A percentile compares a stretch with the other conserved stretches of the same genome.
phyloP scores from a whole-genome alignment of 2,113 vertebrate genomes.

The Camarhynchus parvulus region DNA sequence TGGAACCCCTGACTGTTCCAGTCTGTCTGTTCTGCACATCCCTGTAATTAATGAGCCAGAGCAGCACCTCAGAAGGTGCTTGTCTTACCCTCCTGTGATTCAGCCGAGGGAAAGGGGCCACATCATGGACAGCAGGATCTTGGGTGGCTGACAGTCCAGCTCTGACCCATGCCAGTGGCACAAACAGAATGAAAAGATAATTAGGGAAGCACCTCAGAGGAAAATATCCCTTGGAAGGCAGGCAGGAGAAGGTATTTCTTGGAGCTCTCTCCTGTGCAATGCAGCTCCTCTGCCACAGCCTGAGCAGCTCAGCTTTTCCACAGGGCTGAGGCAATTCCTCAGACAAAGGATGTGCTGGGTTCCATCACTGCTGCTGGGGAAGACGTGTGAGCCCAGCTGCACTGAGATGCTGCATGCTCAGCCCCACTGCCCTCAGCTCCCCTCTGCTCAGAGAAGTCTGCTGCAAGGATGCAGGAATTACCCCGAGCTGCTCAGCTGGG shows the following conservation, averaged over 20 bases:
- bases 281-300: not conserved
- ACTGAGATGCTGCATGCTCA: not conserved
- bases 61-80: not conserved
- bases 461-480: not conserved
- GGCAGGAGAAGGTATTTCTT: not conserved
- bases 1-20: not conserved
- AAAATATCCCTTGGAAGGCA: not conserved
- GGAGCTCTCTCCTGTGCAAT: not conserved
- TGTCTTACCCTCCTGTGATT: not conserved
- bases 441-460: not conserved
- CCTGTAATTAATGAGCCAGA: not conserved
- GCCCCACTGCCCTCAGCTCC: not conserved
- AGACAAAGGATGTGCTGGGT: slow-evolving; percentile 72
- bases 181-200: not conserved
- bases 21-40: not conserved
- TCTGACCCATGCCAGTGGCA: not conserved
- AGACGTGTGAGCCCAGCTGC: slow-evolving; percentile 8
- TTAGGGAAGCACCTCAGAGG: not conserved
- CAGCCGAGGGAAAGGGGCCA: not conserved
- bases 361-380: slow-evolving; percentile 44
- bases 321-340: not conserved
- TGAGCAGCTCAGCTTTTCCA: not conserved
- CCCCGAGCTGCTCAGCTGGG: not conserved
- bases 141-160: not conserved
- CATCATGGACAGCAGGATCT: not conserved